Evolutionary conservation across 2,113 vertebrate genomes (phyloP), one percentile per base, ranked within the genome.

Genomic region (Alligator sinensis): DNA sequence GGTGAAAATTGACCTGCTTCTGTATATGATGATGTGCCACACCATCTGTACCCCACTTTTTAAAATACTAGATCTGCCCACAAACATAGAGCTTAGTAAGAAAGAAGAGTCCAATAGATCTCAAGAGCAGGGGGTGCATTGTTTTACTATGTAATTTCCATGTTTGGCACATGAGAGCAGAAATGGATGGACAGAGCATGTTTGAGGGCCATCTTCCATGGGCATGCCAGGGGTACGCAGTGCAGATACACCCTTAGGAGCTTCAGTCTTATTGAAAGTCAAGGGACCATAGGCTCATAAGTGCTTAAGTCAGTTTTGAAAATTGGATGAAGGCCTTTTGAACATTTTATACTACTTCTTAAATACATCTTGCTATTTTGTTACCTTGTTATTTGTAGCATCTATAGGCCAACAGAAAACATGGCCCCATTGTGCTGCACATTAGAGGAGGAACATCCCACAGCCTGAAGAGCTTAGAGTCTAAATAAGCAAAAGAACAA

Each of bases 401-500:
- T 4, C 30, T 24, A 9, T 58, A 81, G 17, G 9, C 60, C 68
- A 93, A 90, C 83, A 92, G 24, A 79, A 89, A 91, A 82, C 38
- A 89, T 30, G 58, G 15, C 5, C 12, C 14, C 63, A 92, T 90
- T 84, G 63, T 96, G 28, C 47, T 89, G 9, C 60, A 58, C 16
- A 38, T 3, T 47, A 8, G 17, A 90, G 80, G 15, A 92, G 61
- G 93, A 94, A 80, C 10, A 27, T 55, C 79, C 24, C 16, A 63
- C 94, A 30, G 58, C 38, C 87, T 81, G 64, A 92, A 85, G 38
- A 96, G 12, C 58, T 74, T 83, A 58, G 72, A 94, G 82, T 80
- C 61, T 95, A 96, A 96, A 93, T 70, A 94, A 95, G 38, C 4
- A 72, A 84, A 4, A 8, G 13, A 38, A 13, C 55, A 95, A 89